Evolutionary conservation across 2,797 vertebrate genomes (phyloP), one percentile per base, ranked within the genome.

Genomic region (Girardinus metallicus): DNA sequence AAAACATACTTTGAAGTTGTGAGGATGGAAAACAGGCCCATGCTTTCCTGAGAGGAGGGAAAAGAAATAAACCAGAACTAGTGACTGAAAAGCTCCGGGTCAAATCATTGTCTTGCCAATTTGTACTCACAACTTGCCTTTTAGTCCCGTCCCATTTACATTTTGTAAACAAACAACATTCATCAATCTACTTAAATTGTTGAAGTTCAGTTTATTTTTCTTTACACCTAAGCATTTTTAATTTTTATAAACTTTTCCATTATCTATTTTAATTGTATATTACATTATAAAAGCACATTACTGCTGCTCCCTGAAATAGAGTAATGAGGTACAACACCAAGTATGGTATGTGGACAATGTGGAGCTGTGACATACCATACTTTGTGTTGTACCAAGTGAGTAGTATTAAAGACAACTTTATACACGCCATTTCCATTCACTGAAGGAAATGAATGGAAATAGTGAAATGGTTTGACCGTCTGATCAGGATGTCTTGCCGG

Each of bases 21-120:
- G 80, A 41, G 53, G 16, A 21, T 2, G 34, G 66, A 60, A 64
- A 74, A n/a, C n/a, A 13, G 41, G 16, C 11, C 21, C 21, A 31
- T 64, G 66, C 23, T 44, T 55, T 21, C 43, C 44, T 68, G 21
- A 75, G 60, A n/a, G 74, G 43, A 79, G 57, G 7, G 43, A 62
- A 73, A 36, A 75, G 75, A 81, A 43, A 73, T 44, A 80, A 83
- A 78, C 46, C 62, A 77, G 51, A 64, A 46, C 31, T 47, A 64
- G 16, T 43, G 55, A 80, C 36, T 60, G 8, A 34, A 9, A 34
- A 66, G 8, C 29, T 66, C 16, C 7, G 3, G 34, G 18, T 68
- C 34, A 68, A 68, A 68, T 39, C 34, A 66, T 36, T 9, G 1
- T 21, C 21, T 66, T 66, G 16, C 34, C 9, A 23, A 39, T 23